These are phyloP conservation scores for Thereva nobilitata DNA, from an alignment of 2,888 invertebrate species.

Conservation along the genomic window DNA sequence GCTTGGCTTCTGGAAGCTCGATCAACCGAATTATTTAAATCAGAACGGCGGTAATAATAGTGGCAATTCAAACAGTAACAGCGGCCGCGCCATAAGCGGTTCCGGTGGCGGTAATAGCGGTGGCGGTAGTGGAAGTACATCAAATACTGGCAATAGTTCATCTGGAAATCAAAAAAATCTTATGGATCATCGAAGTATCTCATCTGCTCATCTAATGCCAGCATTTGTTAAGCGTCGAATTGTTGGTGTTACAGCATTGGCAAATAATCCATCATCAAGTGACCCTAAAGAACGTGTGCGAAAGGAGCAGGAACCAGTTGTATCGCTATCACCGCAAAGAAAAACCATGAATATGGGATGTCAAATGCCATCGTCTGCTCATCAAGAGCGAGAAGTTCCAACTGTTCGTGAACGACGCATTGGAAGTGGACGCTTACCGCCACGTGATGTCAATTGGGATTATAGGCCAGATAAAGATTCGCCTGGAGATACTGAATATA, in stretches of 20 bases:
- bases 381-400: slow-evolving; percentile 34
- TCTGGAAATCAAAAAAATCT: slow-evolving; percentile 45
- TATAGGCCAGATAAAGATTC: slow-evolving; percentile 44
- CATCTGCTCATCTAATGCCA: slow-evolving; percentile 56
- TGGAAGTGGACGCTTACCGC: slow-evolving; percentile 82
- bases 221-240: slow-evolving; percentile 55
- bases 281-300: slow-evolving; percentile 78
- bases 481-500: slow-evolving; percentile 53
- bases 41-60: slow-evolving; percentile 19
- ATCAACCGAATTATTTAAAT: slow-evolving; percentile 63
- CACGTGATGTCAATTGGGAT: slow-evolving; percentile 64
- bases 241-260: slow-evolving; percentile 17
- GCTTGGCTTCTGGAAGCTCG: slow-evolving; percentile 60
- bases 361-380: slow-evolving; percentile 62
- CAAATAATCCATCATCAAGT: slow-evolving; percentile 48
- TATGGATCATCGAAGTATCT: slow-evolving; percentile 55
- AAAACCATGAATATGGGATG: slow-evolving; percentile 87
- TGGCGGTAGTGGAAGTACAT: neutral
- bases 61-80: slow-evolving; percentile 11
- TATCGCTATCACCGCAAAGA: slow-evolving; percentile 78
- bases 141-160: slow-evolving; percentile 25
- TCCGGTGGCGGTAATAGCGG: neutral
- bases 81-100: neutral
- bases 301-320: slow-evolving; percentile 82
- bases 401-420: slow-evolving; percentile 64